Evolutionary conservation across 1,140 invertebrate genomes (phyloP), one percentile per base, ranked within the genome.

Genomic region (Caenorhabditis inopinata): DNA sequence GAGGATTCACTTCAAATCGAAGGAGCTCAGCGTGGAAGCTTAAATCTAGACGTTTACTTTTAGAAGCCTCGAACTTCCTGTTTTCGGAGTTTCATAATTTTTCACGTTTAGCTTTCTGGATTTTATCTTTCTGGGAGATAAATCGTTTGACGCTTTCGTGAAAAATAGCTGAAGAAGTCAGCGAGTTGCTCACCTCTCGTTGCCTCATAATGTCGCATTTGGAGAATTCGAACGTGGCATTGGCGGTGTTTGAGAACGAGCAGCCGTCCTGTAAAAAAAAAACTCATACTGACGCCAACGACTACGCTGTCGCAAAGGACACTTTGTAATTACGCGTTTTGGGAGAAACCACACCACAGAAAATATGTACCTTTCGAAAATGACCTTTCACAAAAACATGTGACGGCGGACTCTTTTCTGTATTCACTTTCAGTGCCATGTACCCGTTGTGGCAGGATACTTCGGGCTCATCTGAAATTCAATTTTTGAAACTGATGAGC

Each of bases 171-270:
- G 29, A 25, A 12, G 23, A n/a, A 7, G 12, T 27, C 58, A 16
- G 7, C 29, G 16, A 27, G n/a, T 75, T 32, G 42, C 29, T 21
- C 14, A 84, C 83, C 78, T 87, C 86, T 76, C 86, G 46, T 49
- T 88, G 87, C 23, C 87, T 76, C 21, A 82, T 83, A 25, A 88
- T 83, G 75, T 87, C 87, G 47, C 86, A 87, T 42, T 87, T 85
- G 27, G 86, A 49, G 51, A 87, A 76, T 14, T 84, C 80, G 74
- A 87, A 83, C 32, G 76, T 68, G 23, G 74, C 82, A 47, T 83
- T 49, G 46, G 73, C 47, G 27, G 82, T 58, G 46, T 80, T 78
- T 9, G 48, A 49, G 73, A 83, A 83, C 29, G 82, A 83, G 48
- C 83, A 83, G 32, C 81, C 83, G 35, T 83, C 80, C 78, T 78